Base-by-base conservation (phyloP, 2,888 invertebrate genomes). In the Protula sp. region DNA sequence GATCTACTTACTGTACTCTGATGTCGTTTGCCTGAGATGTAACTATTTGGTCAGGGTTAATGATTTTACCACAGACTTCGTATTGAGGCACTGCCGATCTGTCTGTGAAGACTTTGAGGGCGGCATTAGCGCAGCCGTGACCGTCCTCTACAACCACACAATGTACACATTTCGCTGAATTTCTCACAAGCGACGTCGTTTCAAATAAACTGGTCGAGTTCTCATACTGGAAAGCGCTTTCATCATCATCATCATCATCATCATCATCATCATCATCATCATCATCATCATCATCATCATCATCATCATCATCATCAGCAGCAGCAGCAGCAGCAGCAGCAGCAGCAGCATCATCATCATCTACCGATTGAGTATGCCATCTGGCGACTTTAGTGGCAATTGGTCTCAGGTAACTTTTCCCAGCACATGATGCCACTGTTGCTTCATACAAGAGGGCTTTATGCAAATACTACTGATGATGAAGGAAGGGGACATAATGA, bases 1-100 rank as follows among this genome's bases (percentile, higher is more conserved):
- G n/a, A n/a, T n/a, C n/a, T n/a, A n/a, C n/a, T n/a, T n/a, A 91
- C 90, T 89, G 90, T 74, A 94, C 86, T 81, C 92, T 87, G 83
- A 93, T 88, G 67, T 89, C 87, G 84, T 91, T 91, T 70, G 89
- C 88, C 58, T 89, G 88, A 68, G 94, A 94, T 72, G 92, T 85
- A 79, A 89, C 90, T 82, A 90, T 89, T 88, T 90, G 90, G 75
- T 88, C 87, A 5, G 62, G 55, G 19, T 67, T 47, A 70, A 89
- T 88, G n/a, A 63, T 63, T 1, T 9, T 24, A 22, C 76, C 78
- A 69, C 79, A 79, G 14, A 75, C 58, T 58, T 75, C 72, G 31
- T 70, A 57, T 1, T 65, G 54, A 19, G 74, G 71, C 48, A 56
- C 57, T 61, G 56, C 59, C 14, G 61, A 59, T 26, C 59, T 59